phyloP scores from a whole-genome alignment of 1,140 invertebrate species.

The Lepidurus apus region DNA sequence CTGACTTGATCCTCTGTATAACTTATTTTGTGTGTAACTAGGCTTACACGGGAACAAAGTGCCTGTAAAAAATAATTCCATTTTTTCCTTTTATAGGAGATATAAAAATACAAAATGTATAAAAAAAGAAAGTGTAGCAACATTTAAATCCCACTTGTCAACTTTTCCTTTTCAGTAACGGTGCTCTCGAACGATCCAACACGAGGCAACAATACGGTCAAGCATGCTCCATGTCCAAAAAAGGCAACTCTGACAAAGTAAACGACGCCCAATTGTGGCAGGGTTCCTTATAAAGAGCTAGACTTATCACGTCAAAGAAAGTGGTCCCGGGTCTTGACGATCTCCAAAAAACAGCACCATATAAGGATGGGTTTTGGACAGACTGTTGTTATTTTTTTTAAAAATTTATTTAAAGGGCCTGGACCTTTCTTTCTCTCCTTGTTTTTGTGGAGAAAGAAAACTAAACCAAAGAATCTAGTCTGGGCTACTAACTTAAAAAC shows the following conservation, averaged over 20 bases:
- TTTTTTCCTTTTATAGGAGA: conserved; percentile 16
- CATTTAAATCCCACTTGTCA: conserved; percentile 23
- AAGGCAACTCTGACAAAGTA: not conserved
- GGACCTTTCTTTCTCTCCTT: not conserved
- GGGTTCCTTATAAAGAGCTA: not conserved
- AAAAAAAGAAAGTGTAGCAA: conserved; percentile 18
- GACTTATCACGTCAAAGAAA: not conserved
- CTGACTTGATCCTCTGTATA: not conserved
- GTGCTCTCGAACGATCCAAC: no score
- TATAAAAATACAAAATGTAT: conserved; percentile 28
- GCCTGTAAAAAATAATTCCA: conserved; percentile 3
- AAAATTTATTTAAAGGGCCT: not conserved
- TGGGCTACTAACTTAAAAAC: not conserved
- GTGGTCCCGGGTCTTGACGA: not conserved
- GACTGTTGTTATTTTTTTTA: not conserved
- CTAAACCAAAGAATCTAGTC: not conserved
- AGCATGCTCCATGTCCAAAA: not conserved
- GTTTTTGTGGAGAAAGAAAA: not conserved
- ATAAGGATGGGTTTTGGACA: conserved; percentile 9
- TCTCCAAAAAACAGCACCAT: not conserved
- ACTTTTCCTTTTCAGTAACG: not conserved
- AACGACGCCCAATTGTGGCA: not conserved
- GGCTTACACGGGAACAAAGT: conserved; percentile 21
- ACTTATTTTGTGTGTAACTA: conserved; percentile 17
- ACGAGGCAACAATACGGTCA: no score